Conservation (phyloP, 2,888 invertebrate genomes). For the Chironomus tentans region DNA sequence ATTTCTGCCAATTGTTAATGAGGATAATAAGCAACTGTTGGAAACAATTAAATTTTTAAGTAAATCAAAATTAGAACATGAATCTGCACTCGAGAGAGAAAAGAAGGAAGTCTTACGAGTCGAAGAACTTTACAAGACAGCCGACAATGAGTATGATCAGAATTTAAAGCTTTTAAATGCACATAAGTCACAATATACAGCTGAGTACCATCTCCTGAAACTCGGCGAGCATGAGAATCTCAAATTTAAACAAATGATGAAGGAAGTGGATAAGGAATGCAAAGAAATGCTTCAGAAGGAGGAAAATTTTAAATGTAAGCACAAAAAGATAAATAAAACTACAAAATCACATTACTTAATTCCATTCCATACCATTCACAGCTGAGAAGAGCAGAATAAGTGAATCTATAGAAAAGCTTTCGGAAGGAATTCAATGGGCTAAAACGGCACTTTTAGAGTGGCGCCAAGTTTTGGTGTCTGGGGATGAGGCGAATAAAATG, state of each 20-base stretch:
- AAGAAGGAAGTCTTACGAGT: slow-evolving; percentile 42
- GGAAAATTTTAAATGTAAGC: slow-evolving; percentile 36
- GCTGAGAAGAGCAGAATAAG: slow-evolving; percentile 47
- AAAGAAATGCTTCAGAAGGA: slow-evolving; percentile 33
- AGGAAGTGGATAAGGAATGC: slow-evolving; percentile 34
- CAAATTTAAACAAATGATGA: slow-evolving; percentile 35
- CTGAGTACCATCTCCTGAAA: slow-evolving; percentile 50
- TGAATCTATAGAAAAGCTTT: slow-evolving; percentile 53
- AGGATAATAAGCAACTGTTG: slow-evolving; percentile 49
- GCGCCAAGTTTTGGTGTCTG: slow-evolving; percentile 59
- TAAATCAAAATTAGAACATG: slow-evolving; percentile 44
- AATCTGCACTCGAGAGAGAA: slow-evolving; percentile 42
- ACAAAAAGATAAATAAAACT: background rate
- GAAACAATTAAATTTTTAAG: slow-evolving; percentile 43
- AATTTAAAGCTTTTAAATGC: slow-evolving; percentile 57
- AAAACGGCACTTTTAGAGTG: slow-evolving; percentile 54
- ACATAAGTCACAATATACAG: slow-evolving; percentile 58
- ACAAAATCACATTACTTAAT: background rate
- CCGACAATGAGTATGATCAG: slow-evolving; percentile 47
- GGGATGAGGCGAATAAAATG: slow-evolving; percentile 59
- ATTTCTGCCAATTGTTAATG: slow-evolving; percentile 69
- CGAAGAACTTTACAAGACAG: slow-evolving; percentile 45
- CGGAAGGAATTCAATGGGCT: slow-evolving; percentile 57
- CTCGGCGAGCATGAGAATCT: slow-evolving; percentile 40
- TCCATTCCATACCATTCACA: slow-evolving; percentile 29